Conservation (phyloP, 2,888 invertebrate genomes). For the Leptinotarsa rubiginosa region DNA sequence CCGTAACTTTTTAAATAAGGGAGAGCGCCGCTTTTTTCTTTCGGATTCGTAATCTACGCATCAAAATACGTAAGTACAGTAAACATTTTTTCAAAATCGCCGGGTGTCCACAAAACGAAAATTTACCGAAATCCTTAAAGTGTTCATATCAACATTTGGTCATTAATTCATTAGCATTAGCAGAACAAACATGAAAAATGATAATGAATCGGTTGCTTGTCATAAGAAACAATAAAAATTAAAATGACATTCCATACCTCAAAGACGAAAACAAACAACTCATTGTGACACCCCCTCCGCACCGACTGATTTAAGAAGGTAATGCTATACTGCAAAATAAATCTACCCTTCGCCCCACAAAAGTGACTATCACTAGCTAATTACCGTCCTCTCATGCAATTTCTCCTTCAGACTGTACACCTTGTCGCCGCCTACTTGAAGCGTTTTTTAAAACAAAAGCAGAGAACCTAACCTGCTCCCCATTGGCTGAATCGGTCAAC, state of each 20-base stretch:
- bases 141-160: background rate
- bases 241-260: background rate
- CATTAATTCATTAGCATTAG: background rate
- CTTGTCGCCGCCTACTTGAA: slow-evolving; percentile 60
- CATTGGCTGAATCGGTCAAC: slow-evolving; percentile 56
- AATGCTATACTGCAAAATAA: slow-evolving; percentile 14
- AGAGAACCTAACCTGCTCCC: slow-evolving; percentile 50
- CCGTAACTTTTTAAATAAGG: too few relatives aligned
- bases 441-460: slow-evolving; percentile 59
- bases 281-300: background rate
- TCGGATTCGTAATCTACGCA: too few relatives aligned
- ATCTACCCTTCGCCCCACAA: slow-evolving; percentile 19
- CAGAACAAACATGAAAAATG: background rate
- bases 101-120: too few relatives aligned
- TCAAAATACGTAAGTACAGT: too few relatives aligned
- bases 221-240: background rate
- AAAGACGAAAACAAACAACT: slow-evolving; percentile 1
- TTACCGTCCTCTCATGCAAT: slow-evolving; percentile 35
- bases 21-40: too few relatives aligned
- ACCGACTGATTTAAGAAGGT: slow-evolving; percentile 11
- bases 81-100: too few relatives aligned
- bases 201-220: background rate
- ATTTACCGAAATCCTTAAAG: too few relatives aligned
- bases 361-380: slow-evolving; percentile 35
- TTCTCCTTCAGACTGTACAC: slow-evolving; percentile 47